Evolutionary conservation across 2,888 invertebrate genomes (phyloP).

Genomic region (Salpingus planirostris): DNA sequence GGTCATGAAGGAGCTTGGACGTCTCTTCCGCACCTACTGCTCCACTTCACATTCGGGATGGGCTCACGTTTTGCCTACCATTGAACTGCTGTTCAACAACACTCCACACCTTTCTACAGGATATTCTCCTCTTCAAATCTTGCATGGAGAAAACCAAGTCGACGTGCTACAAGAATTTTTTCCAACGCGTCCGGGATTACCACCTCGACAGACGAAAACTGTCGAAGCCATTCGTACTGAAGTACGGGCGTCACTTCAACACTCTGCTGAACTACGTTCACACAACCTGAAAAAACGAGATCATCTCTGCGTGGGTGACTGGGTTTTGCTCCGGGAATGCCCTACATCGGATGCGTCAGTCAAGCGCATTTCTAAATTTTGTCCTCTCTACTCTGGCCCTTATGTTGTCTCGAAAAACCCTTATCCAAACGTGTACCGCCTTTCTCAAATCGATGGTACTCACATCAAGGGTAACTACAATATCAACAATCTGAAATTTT

Average conservation of each 20-base stretch:
- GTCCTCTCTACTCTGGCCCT: too few species aligned
- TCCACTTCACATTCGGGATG: slow-evolving; percentile 7
- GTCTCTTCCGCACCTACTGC: slow-evolving; percentile 11
- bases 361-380: not conserved
- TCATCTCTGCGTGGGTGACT: too few species aligned
- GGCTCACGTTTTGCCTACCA: slow-evolving; percentile 2
- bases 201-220: not conserved
- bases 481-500: not conserved
- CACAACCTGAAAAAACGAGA: too few species aligned
- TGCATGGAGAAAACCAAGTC: too few species aligned
- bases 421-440: too few species aligned
- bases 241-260: not conserved
- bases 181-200: too few species aligned
- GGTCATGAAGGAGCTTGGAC: slow-evolving; percentile 15
- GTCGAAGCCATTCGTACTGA: too few species aligned
- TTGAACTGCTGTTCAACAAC: slow-evolving; percentile 2
- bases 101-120: slow-evolving; percentile 3
- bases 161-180: too few species aligned
- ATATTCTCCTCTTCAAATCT: slow-evolving; percentile 2
- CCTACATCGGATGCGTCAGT: not conserved
- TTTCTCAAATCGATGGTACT: not conserved
- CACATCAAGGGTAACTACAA: not conserved
- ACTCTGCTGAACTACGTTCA: too few species aligned
- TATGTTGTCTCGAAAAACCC: too few species aligned
- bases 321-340: not conserved